Conservation (phyloP, 2,113 vertebrate genomes). For the Dicentrarchus labrax region DNA sequence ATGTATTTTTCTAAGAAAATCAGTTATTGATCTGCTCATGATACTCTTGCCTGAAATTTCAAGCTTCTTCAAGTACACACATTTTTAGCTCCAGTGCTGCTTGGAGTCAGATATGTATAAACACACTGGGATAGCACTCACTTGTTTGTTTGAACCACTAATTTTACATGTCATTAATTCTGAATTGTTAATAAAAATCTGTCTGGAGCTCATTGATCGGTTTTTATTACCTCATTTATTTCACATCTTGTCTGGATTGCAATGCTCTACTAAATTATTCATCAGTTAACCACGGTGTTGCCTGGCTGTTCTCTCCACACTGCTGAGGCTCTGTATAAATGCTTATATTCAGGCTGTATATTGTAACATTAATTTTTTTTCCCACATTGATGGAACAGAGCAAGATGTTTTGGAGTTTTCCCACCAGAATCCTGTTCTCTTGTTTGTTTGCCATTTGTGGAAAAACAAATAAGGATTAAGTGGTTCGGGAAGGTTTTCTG, state of each 20-base stretch:
- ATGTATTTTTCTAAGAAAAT: neutral
- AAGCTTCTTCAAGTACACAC: neutral
- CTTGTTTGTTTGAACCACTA: constrained; percentile 30
- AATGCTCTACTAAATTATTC: constrained; percentile 60
- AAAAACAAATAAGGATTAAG: neutral
- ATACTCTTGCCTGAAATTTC: neutral
- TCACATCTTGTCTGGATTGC: constrained; percentile 44
- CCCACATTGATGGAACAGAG: neutral
- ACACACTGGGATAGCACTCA: neutral
- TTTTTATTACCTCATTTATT: constrained; percentile 51
- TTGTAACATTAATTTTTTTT: neutral
- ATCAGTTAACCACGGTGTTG: constrained; percentile 39
- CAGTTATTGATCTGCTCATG: neutral
- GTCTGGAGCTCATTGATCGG: constrained; percentile 35
- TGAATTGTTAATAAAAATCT: constrained; percentile 48
- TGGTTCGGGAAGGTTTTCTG: neutral
- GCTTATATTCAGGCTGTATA: constrained; percentile 17
- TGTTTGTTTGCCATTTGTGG: constrained; percentile 5
- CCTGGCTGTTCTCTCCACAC: constrained; percentile 24
- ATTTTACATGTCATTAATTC: constrained; percentile 46
- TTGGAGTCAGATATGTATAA: neutral
- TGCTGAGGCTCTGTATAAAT: constrained; percentile 4
- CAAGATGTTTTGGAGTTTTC: neutral
- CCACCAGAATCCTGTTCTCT: neutral
- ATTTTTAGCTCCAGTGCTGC: neutral